These are phyloP conservation scores for Clostera curtula DNA, from an alignment of 2,888 invertebrate species.

Conservation along the genomic window DNA sequence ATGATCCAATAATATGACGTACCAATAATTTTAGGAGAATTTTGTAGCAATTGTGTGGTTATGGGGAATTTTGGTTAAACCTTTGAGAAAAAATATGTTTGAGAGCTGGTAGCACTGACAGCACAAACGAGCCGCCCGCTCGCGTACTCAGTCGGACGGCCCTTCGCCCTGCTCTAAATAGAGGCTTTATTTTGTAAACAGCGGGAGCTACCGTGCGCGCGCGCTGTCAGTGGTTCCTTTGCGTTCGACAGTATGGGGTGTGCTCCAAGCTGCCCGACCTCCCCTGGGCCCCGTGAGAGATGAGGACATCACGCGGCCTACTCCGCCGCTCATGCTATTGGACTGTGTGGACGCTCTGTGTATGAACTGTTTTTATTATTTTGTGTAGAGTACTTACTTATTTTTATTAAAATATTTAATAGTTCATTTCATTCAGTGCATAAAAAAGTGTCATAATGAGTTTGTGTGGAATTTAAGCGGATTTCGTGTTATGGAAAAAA, in stretches of 20 bases:
- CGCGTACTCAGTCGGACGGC: constrained; percentile 72
- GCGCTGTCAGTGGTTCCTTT: constrained; percentile 40
- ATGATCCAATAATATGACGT: too few species aligned
- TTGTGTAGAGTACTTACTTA: too few species aligned
- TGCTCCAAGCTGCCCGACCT: constrained; percentile 31
- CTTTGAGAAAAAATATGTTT: too few species aligned
- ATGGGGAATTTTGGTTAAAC: too few species aligned
- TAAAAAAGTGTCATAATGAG: too few species aligned
- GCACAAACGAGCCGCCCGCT: constrained; percentile 69
- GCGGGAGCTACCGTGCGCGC: constrained; percentile 61
- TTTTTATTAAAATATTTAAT: too few species aligned
- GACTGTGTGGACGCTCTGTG: constrained; percentile 62
- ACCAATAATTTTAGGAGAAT: too few species aligned
- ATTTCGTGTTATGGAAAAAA: too few species aligned
- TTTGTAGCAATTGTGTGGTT: too few species aligned
- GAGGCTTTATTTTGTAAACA: constrained; percentile 73
- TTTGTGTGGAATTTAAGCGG: too few species aligned
- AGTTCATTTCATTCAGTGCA: too few species aligned
- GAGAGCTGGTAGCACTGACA: too few species aligned
- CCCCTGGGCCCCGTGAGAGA: constrained; percentile 30
- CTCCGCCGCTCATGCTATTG: constrained; percentile 33
- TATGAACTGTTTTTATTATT: constrained; percentile 50
- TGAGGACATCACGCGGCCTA: constrained; percentile 28
- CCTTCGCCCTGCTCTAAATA: constrained; percentile 72
- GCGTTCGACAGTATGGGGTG: constrained; percentile 65